phyloP scores from a whole-genome alignment of 64 coral and sea anemone genomes.

The Pocillopora verrucosa region DNA sequence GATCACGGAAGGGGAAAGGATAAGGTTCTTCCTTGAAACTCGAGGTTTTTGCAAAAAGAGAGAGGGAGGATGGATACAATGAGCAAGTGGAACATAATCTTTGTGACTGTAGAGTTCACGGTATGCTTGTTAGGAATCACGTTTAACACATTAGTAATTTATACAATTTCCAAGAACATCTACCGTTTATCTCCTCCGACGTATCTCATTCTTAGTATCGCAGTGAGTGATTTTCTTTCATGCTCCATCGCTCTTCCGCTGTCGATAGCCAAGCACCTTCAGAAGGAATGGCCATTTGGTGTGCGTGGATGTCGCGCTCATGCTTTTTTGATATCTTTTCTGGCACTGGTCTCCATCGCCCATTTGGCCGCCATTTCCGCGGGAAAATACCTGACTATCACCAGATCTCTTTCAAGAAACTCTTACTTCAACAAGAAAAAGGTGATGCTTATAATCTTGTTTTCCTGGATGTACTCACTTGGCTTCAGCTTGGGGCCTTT shows the following conservation, averaged over 20 bases:
- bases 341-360: conserved; percentile 33
- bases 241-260: conserved; percentile 46
- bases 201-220: conserved; percentile 51
- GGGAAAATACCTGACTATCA: conserved; percentile 57
- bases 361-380: conserved; percentile 42
- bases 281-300: conserved; percentile 28
- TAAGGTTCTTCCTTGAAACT: no score
- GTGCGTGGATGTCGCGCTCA: conserved; percentile 21
- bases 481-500: conserved; percentile 24
- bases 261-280: neutral
- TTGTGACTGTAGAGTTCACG: neutral
- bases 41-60: no score
- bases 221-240: conserved; percentile 45
- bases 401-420: conserved; percentile 15
- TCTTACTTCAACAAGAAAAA: conserved; percentile 23
- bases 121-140: conserved; percentile 10
- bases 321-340: conserved; percentile 51
- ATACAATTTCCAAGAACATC: conserved; percentile 7
- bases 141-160: conserved; percentile 41
- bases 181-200: conserved; percentile 7
- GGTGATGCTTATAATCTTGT: neutral
- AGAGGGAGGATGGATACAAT: neutral
- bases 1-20: no score
- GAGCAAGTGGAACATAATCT: neutral
- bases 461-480: conserved; percentile 32